Evolutionary conservation across 2,113 vertebrate species (phyloP).

Genomic region (Hipposideros armiger): DNA sequence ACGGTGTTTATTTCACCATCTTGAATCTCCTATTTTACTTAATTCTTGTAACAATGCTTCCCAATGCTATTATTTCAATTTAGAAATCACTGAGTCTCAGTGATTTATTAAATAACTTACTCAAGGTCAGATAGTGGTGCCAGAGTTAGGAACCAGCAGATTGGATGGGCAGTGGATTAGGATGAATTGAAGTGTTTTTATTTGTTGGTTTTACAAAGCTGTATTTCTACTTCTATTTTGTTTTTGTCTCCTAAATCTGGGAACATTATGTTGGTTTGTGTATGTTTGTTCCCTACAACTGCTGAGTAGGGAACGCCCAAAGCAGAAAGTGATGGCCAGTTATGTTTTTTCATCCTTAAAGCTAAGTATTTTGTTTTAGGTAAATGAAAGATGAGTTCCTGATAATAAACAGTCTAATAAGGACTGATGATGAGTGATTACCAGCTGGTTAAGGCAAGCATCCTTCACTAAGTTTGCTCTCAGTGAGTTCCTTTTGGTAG

Average conservation of each 20-base stretch:
- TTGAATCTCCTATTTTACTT: no score
- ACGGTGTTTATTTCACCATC: no score
- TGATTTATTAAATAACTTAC: background rate
- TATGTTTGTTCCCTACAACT: background rate
- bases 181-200: background rate
- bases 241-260: background rate
- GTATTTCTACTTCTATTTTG: background rate
- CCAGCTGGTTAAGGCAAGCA: background rate
- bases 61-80: background rate
- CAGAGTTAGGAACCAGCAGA: background rate
- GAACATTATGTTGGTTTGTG: background rate
- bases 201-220: conserved; percentile 10
- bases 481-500: background rate
- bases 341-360: background rate
- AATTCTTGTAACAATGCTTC: background rate
- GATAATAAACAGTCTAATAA: background rate
- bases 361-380: background rate
- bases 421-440: background rate
- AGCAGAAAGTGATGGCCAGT: background rate
- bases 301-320: background rate
- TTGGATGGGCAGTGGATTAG: background rate
- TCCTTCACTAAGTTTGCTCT: background rate
- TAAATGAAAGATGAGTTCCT: background rate
- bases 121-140: background rate
- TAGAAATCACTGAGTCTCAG: background rate